Base-by-base conservation (phyloP, 2,113 vertebrate genomes). In the Eublepharis macularius region DNA sequence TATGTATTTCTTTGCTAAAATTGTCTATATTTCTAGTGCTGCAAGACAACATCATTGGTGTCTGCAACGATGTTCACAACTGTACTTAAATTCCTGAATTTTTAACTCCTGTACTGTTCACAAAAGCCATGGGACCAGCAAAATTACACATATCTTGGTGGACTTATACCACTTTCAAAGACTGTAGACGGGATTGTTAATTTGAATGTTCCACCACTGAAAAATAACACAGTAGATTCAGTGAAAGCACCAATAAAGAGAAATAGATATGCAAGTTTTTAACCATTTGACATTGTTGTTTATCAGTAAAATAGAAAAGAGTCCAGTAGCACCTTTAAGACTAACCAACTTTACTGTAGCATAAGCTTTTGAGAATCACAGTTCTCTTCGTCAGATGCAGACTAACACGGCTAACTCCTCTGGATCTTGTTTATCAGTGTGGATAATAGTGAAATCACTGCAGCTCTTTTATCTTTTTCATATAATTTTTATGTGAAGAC, bases 161-260 rank as follows among this genome's bases (percentile, higher is more conserved):
- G 73, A 76, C 66, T 54, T 41, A 9, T 68, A 32, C 34, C 43
- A 76, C 19, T 32, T 39, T 2, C 39, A 29, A 84, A 39, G 14
- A 84, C 4, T 26, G 19, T 47, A 29, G 24, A 29, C 14, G 16
- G 11, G 8, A 13, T 24, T n/a, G 34, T 45, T 8, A 12, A 19
- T 73, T 74, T 36, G 60, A 49, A 76, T 29, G 41, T 29, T 43
- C 8, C 32, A 34, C 3, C 13, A 19, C 26, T 60, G 43, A 74
- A 36, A 65, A 36, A 47, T 0, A 1, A 3, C 1, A 24, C 87
- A 88, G 3, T 26, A 88, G 17, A 43, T 24, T 65, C 74, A 82
- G 80, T 49, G 41, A 92, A 82, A 88, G 41, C 43, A 51, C 36
- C 6, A 74, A 54, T 82, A 70, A 81, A 83, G 9, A 1, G 63